Evolutionary conservation across 2,888 invertebrate species (phyloP), one percentile per base, ranked within the genome.

Genomic region (Drosophila yooni): DNA sequence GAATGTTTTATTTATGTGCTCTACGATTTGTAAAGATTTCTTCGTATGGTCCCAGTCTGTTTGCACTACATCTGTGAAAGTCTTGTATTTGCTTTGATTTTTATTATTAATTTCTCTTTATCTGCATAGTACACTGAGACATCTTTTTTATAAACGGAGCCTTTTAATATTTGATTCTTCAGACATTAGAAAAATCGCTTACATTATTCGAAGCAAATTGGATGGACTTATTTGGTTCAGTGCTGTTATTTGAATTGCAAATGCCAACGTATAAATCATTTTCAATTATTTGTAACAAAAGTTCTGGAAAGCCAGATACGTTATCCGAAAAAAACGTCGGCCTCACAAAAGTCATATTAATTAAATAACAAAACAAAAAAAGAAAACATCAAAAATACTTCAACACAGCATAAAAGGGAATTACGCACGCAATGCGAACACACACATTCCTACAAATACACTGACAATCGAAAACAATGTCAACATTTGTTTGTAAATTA

Each of bases 1-100:
- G 69, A 85, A 88, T 85, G 76, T 83, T 80, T 83, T 89, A 87
- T 87, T 87, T 87, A 84, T 89, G 66, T 54, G 66, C 29, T 48
- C 51, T 67, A 51, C 72, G 73, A 81, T 86, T 88, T 76, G 82
- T 78, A 70, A 58, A 64, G 76, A 77, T 68, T 72, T 68, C 57
- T 48, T 59, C 51, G 25, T 34, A 40, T 62, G 60, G 33, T 33
- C 50, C 33, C 53, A 40, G 57, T 31, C 65, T 34, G 34, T 25
- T 59, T 31, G 21, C 18, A 57, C 56, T 51, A 53, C 40, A 27
- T 56, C 5, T 25, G 0, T 43, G 48, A 18, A 34, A 27, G 38
- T 29, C 38, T 59, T 40, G 11, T 38, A 48, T 27, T n/a, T 36
- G 18, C 29, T 10, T 36, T 29, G n/a, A 38, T n/a, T 65, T 75